Percentiles rank a stretch among this genome's conserved stretches.
These are phyloP conservation scores for Homarus gammarus DNA, from an alignment of 2,888 invertebrate genomes.

Conservation along the genomic window DNA sequence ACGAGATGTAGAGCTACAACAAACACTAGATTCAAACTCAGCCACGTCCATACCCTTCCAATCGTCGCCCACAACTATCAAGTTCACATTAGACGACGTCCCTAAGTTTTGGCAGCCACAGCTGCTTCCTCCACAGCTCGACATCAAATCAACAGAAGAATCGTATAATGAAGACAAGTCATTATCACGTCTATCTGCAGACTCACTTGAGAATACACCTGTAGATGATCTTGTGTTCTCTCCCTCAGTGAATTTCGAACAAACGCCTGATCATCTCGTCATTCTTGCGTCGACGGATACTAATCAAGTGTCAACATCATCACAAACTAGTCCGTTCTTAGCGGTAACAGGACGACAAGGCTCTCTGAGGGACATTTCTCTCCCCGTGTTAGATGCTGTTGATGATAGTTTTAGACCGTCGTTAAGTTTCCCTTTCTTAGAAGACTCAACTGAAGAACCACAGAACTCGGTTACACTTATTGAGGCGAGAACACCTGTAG, in stretches of 20 bases:
- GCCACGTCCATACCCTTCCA: constrained; percentile 9
- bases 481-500: constrained; percentile 6
- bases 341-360: neutral
- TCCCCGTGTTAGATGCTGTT: neutral
- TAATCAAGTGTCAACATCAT: neutral
- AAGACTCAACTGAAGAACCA: constrained; percentile 8
- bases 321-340: neutral
- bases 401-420: constrained; percentile 47
- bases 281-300: constrained; percentile 31
- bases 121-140: constrained; percentile 6
- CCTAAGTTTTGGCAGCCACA: constrained; percentile 34
- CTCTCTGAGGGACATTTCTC: neutral
- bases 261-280: constrained; percentile 33
- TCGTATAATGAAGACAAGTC: neutral
- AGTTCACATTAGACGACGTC: constrained; percentile 58
- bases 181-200: neutral
- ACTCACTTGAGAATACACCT: no score
- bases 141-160: constrained; percentile 4
- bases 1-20: neutral
- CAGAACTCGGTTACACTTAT: constrained; percentile 1
- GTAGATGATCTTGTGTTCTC: no score
- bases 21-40: neutral
- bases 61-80: constrained; percentile 55
- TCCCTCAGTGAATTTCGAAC: neutral
- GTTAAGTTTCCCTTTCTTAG: constrained; percentile 38